Evolutionary conservation across 2,797 vertebrate genomes (phyloP).

Genomic region (Xenops minutus): DNA sequence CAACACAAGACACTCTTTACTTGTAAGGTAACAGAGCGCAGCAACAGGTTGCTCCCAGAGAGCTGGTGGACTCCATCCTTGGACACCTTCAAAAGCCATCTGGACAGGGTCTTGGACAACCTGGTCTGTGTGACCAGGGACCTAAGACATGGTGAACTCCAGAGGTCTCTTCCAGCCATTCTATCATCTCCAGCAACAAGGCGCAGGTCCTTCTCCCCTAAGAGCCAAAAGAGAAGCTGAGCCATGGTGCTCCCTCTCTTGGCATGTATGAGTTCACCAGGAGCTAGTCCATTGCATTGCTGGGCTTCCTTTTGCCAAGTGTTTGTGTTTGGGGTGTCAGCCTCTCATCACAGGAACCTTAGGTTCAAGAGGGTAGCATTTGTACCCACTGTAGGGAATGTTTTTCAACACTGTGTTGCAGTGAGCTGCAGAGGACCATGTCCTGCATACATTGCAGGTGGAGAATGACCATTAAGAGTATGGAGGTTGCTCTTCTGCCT

Average conservation of each 20-base stretch:
- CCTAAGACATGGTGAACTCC: background rate
- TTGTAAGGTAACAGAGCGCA: background rate
- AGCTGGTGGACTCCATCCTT: rapidly evolving
- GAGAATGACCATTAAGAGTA: background rate
- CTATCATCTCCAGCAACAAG: background rate
- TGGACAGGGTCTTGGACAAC: background rate
- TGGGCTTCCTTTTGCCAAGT: background rate
- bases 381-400: rapidly evolving
- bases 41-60: background rate
- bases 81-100: background rate
- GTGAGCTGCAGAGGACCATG: background rate
- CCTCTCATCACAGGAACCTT: background rate
- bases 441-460: background rate
- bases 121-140: rapidly evolving
- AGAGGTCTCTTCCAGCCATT: background rate
- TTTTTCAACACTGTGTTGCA: background rate
- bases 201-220: rapidly evolving
- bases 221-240: rapidly evolving
- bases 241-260: rapidly evolving
- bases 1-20: background rate
- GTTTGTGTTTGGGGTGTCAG: background rate
- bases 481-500: background rate
- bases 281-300: rapidly evolving
- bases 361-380: background rate
- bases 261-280: rapidly evolving